Base-by-base conservation (phyloP, 2,888 invertebrate species). In the Melinaea menophilus region DNA sequence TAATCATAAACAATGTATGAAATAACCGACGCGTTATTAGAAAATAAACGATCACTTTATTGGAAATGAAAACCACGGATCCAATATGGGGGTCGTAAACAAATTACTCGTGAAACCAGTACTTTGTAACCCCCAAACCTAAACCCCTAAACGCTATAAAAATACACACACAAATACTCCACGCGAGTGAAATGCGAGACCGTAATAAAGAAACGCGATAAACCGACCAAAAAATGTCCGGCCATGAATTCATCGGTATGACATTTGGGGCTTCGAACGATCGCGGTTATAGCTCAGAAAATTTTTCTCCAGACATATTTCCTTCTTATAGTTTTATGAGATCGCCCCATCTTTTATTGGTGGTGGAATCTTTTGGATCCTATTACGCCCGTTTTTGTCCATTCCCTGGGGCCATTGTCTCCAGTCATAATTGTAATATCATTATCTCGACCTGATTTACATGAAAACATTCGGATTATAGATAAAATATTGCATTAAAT, bases 231-330 rank as follows among this genome's bases (percentile, higher is more conserved):
- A 90, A 87, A 90, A 90, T 88, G 82, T 79, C 80, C 79, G 74
- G 79, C 80, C 89, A 89, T 90, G 90, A 90, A 90, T 90, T 89
- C 90, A 90, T 90, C 81, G 90, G 85, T 90, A 90, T 90, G 89
- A 88, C 90, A 88, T 90, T 89, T 81, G 86, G 81, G 86, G 83
- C 81, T 82, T 81, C 75, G 80, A 86, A 88, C 84, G 86, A 86
- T 79, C 86, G 80, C 82, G 81, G 84, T 84, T 87, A 85, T 84
- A 74, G 81, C 81, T 72, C 71, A 76, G 77, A 73, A 71, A 75
- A 31, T 72, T 74, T 71, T 73, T 70, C 69, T 69, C 71, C 62
- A 70, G 73, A 75, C 86, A 88, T 89, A 88, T 88, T 88, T 88
- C 75, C 84, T 85, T 64, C 84, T 88, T 86, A 90, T 88, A 89